A percentile compares a stretch with the other conserved stretches of the same genome.
Evolutionary conservation across 2,113 vertebrate species (phyloP).

Genomic region (Anas platyrhynchos): DNA sequence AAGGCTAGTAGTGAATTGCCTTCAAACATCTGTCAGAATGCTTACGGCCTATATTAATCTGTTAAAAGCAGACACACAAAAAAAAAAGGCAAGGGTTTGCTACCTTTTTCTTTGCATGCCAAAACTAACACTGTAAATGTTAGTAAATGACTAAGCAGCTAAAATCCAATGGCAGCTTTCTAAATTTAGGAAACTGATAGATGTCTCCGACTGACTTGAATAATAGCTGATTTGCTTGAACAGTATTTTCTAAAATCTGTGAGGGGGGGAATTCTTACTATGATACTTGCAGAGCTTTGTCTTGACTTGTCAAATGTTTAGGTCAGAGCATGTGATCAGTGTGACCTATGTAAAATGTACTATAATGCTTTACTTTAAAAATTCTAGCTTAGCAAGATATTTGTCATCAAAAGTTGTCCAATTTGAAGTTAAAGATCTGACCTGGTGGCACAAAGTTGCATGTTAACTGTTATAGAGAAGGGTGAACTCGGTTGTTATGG

Average conservation of each 20-base stretch:
- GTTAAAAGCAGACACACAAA: not conserved
- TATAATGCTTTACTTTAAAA: not conserved
- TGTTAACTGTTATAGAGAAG: not conserved
- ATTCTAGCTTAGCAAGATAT: not conserved
- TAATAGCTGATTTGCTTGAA: not conserved
- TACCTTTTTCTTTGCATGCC: not conserved
- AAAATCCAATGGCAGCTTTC: not conserved
- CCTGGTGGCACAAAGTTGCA: not conserved
- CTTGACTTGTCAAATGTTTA: not conserved
- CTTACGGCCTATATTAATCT: not conserved
- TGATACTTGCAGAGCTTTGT: not conserved
- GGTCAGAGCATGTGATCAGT: not conserved
- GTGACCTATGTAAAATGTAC: not conserved
- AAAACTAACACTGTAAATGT: not conserved
- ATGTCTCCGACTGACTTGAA: not conserved
- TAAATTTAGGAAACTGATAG: not conserved
- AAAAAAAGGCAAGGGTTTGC: not conserved
- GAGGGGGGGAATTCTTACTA: not conserved
- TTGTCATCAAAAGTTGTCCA: not conserved
- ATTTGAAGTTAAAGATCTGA: not conserved
- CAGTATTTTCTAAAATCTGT: not conserved
- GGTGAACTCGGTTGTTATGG: not conserved
- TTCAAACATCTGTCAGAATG: not conserved
- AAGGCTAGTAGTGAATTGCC: not conserved
- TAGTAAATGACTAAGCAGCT: not conserved